Evolutionary conservation across 2,113 vertebrate species (phyloP).

Genomic region (Anguilla rostrata): DNA sequence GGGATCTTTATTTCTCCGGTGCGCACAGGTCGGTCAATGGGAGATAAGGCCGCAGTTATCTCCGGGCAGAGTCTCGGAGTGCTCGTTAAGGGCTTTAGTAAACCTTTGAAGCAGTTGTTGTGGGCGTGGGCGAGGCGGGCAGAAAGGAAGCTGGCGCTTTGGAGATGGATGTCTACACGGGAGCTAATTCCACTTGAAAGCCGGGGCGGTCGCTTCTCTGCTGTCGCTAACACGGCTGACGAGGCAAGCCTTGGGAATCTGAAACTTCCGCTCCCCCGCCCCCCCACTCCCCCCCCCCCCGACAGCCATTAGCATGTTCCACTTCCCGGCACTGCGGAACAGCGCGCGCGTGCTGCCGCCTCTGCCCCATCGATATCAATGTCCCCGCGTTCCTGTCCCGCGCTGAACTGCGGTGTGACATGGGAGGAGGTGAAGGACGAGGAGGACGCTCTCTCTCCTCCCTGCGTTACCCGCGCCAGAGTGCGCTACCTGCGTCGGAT

Average conservation of each 20-base stretch:
- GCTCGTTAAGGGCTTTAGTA: background rate
- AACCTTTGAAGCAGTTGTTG: background rate
- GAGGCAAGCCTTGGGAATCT: background rate
- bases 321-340: background rate
- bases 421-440: background rate
- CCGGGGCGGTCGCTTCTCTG: background rate
- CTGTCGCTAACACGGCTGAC: background rate
- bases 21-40: background rate
- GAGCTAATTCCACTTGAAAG: conserved; percentile 5
- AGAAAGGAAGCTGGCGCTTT: background rate
- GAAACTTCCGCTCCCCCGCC: background rate
- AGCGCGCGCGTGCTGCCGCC: background rate
- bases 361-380: background rate
- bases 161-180: background rate
- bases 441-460: background rate
- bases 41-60: background rate
- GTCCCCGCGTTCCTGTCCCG: background rate
- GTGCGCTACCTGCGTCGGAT: conserved; percentile 36
- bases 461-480: background rate
- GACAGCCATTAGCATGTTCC: background rate
- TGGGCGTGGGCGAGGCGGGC: background rate
- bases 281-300: too few species aligned
- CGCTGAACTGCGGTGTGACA: background rate
- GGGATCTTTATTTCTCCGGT: background rate
- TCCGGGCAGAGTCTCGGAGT: background rate